phyloP scores from a whole-genome alignment of 2,888 invertebrate species.

The Chydorus sphaericus region DNA sequence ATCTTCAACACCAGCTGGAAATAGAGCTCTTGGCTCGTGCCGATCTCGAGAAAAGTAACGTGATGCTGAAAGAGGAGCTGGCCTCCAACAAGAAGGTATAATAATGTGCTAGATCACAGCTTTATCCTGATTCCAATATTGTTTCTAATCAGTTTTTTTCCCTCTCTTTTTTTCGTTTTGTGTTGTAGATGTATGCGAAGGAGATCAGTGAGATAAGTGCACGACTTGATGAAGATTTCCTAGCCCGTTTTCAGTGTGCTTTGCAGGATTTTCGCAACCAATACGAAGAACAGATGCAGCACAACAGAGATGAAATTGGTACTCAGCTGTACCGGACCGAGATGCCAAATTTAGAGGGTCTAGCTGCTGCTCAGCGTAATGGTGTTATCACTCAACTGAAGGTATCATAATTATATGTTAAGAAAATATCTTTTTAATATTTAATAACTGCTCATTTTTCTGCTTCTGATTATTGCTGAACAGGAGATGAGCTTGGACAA shows the following conservation, averaged over 20 bases:
- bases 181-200: conserved; percentile 53
- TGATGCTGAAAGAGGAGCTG: conserved; percentile 79
- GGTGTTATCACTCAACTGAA: conserved; percentile 53
- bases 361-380: conserved; percentile 53
- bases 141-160: no score
- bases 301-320: conserved; percentile 82
- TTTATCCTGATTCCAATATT: no score
- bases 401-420: no score
- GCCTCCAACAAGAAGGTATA: conserved; percentile 55
- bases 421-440: no score
- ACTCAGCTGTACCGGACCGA: conserved; percentile 66
- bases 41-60: conserved; percentile 83
- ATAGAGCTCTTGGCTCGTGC: conserved; percentile 86
- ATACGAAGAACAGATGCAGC: conserved; percentile 76
- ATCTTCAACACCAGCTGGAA: conserved; percentile 75
- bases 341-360: conserved; percentile 59
- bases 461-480: conserved; percentile 56
- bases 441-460: conserved; percentile 14
- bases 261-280: conserved; percentile 82
- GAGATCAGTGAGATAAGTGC: conserved; percentile 92
- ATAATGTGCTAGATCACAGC: background rate
- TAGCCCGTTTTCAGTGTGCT: conserved; percentile 78
- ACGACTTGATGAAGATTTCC: conserved; percentile 79
- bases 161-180: conserved; percentile 3
- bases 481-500: conserved; percentile 66